phyloP scores from a whole-genome alignment of 2,113 vertebrate genomes.

The Rutilus rutilus region DNA sequence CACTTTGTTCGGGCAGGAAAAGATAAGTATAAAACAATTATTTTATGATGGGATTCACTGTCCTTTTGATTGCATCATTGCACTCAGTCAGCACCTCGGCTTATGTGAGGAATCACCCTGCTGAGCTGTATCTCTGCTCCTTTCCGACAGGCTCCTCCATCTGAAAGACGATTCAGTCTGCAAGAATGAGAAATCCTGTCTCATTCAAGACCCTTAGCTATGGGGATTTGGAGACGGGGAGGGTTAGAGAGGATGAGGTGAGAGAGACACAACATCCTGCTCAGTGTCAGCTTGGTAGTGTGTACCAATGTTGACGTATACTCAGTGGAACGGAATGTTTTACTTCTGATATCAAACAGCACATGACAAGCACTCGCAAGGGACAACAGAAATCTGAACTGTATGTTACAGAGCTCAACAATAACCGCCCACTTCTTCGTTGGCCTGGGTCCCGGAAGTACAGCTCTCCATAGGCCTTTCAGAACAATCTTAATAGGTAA shows the following conservation, averaged over 20 bases:
- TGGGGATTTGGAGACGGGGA: slow-evolving; percentile 30
- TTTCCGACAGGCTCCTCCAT: slow-evolving; percentile 30
- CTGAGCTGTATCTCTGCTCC: not conserved
- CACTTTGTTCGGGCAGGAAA: slow-evolving; percentile 3
- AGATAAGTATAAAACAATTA: slow-evolving; percentile 28
- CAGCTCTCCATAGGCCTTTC: not conserved
- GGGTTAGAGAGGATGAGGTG: slow-evolving; percentile 15
- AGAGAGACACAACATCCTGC: slow-evolving; percentile 27
- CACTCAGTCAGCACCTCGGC: slow-evolving; percentile 24
- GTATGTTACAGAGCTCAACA: not conserved
- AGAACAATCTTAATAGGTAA: not conserved
- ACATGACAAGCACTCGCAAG: not conserved
- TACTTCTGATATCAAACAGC: slow-evolving; percentile 18
- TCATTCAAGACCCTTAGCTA: slow-evolving; percentile 43
- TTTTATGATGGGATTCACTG: slow-evolving; percentile 18
- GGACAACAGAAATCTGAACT: slow-evolving; percentile 14
- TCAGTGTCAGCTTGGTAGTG: slow-evolving; percentile 46
- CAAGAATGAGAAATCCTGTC: slow-evolving; percentile 41
- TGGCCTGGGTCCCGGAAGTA: not conserved
- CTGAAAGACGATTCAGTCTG: slow-evolving; percentile 35
- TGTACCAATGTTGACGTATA: slow-evolving; percentile 26
- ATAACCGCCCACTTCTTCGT: not conserved
- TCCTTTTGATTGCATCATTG: slow-evolving; percentile 36
- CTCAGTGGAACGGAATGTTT: slow-evolving; percentile 16
- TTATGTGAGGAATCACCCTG: slow-evolving; percentile 31